phyloP scores from a whole-genome alignment of 64 coral and sea anemone genomes.

The Cladopsammia gracilis region DNA sequence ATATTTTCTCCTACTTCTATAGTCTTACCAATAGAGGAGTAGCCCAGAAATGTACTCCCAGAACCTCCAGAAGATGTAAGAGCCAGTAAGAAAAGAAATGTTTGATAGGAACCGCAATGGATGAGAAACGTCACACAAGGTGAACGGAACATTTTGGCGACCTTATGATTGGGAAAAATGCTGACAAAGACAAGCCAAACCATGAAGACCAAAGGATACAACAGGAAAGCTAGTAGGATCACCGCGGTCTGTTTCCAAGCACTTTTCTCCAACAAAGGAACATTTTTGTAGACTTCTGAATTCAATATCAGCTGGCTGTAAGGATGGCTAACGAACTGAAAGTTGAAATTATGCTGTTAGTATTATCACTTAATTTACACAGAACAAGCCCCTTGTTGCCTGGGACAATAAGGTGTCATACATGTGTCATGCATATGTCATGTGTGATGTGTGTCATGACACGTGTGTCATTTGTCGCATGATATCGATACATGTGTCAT shows the following conservation, averaged over 20 bases:
- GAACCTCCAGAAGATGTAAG: background rate
- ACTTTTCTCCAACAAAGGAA: conserved; percentile 4
- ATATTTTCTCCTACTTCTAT: background rate
- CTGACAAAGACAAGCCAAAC: background rate
- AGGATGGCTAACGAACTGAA: conserved; percentile 41
- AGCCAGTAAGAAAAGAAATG: background rate
- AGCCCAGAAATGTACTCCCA: background rate
- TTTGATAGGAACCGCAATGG: background rate
- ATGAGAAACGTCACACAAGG: conserved; percentile 15
- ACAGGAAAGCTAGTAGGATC: background rate
- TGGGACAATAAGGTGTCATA: too few relatives aligned
- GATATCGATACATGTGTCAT: too few relatives aligned
- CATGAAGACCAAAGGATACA: background rate
- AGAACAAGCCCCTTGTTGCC: too few relatives aligned
- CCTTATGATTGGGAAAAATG: conserved; percentile 4
- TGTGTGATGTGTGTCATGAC: too few relatives aligned
- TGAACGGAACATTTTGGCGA: conserved; percentile 6
- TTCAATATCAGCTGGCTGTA: conserved; percentile 43
- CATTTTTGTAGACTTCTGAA: conserved; percentile 2
- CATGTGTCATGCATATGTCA: too few relatives aligned
- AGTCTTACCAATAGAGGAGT: background rate
- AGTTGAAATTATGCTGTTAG: background rate
- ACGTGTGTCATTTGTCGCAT: too few relatives aligned
- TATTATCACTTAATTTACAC: background rate
- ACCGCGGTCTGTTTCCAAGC: background rate